Conservation (phyloP, 1,140 invertebrate genomes). For the Drosophila pachea region DNA sequence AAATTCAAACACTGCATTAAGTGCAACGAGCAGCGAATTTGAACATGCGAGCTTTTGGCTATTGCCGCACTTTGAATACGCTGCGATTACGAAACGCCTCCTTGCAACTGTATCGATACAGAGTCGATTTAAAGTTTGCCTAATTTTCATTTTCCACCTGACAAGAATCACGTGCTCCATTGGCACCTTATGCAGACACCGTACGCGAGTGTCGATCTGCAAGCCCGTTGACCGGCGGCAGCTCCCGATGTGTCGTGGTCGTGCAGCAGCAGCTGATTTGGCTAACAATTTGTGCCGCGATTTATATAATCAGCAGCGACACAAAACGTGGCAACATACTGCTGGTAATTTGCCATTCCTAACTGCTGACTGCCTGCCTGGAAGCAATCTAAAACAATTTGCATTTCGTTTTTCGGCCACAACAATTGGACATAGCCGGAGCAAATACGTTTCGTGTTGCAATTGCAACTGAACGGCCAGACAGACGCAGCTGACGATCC, state of each 20-base stretch:
- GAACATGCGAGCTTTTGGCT: neutral
- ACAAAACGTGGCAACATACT: conserved; percentile 74
- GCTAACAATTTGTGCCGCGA: conserved; percentile 50
- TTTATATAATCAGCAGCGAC: conserved; percentile 75
- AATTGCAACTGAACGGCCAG: conserved; percentile 21
- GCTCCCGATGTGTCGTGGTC: conserved; percentile 53
- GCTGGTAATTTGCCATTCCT: conserved; percentile 54
- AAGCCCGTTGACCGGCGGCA: conserved; percentile 60
- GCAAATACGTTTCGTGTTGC: conserved; percentile 29
- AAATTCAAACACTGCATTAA: conserved; percentile 42
- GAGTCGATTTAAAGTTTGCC: too few relatives aligned
- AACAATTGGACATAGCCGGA: conserved; percentile 30
- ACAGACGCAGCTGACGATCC: conserved; percentile 21
- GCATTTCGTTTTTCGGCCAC: conserved; percentile 49
- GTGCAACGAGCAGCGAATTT: conserved; percentile 27
- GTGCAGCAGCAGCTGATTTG: conserved; percentile 30
- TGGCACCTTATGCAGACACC: conserved; percentile 15
- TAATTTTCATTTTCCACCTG: conserved; percentile 35
- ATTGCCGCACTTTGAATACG: conserved; percentile 20
- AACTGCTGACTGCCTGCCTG: conserved; percentile 11
- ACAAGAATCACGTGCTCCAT: conserved; percentile 64
- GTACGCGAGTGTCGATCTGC: conserved; percentile 30
- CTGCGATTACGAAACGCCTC: conserved; percentile 1
- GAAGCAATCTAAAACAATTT: conserved; percentile 72
- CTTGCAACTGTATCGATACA: too few relatives aligned